Conservation (phyloP, 35 echinoderm and acorn worm genomes). For the Apostichopus californicus region DNA sequence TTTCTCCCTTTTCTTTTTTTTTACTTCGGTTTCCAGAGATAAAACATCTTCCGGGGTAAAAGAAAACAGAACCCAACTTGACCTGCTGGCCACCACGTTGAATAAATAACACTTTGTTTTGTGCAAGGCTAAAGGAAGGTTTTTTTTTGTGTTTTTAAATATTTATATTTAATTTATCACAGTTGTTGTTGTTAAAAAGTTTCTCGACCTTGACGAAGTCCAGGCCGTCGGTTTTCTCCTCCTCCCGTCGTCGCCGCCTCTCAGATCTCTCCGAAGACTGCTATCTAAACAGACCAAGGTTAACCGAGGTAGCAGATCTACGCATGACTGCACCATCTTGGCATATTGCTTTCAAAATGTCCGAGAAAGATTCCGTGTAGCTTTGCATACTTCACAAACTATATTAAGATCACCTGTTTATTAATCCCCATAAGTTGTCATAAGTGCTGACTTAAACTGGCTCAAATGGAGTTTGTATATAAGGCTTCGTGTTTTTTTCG, state of each 20-base stretch:
- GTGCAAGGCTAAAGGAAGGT: not conserved
- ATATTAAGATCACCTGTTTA: conserved; percentile 30
- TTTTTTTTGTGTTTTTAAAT: not conserved
- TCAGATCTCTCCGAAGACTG: not conserved
- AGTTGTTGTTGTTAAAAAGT: too few relatives aligned
- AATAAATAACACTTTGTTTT: conserved; percentile 2
- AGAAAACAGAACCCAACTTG: too few relatives aligned
- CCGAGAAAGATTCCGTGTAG: not conserved
- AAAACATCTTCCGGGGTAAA: too few relatives aligned
- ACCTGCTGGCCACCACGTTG: not conserved
- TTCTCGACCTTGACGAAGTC: not conserved
- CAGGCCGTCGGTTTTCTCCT: not conserved
- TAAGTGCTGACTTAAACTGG: conserved; percentile 29
- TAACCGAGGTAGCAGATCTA: not conserved
- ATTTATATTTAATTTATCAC: not conserved
- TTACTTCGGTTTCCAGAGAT: not conserved
- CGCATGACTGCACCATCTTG: not conserved
- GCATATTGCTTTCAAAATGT: conserved; percentile 15
- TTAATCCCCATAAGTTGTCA: conserved; percentile 52
- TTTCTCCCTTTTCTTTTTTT: not conserved
- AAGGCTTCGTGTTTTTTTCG: not conserved
- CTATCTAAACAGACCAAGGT: conserved; percentile 39
- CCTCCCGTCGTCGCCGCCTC: not conserved
- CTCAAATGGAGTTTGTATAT: conserved; percentile 16
- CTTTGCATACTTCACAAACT: not conserved